phyloP scores from a whole-genome alignment of 2,797 vertebrate species.

The Gastrophryne carolinensis region DNA sequence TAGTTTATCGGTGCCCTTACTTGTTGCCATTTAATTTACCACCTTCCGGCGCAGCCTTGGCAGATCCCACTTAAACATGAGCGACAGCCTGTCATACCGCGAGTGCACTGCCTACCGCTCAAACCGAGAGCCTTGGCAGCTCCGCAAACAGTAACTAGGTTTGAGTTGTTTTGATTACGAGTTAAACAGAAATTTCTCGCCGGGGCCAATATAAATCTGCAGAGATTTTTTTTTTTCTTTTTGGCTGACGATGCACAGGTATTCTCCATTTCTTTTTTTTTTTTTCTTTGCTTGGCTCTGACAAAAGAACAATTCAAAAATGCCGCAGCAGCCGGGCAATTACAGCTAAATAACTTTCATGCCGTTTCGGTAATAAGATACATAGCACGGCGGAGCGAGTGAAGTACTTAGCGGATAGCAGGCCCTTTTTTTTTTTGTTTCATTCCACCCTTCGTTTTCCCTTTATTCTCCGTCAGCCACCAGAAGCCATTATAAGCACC shows the following conservation, averaged over 20 bases:
- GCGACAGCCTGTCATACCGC: constrained; percentile 77
- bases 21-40: constrained; percentile 75
- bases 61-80: constrained; percentile 76
- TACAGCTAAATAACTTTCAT: constrained; percentile 47
- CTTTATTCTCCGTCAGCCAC: constrained; percentile 20
- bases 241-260: constrained; percentile 39
- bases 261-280: constrained; percentile 43
- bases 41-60: constrained; percentile 74
- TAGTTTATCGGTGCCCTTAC: constrained; percentile 63
- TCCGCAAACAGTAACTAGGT: constrained; percentile 80
- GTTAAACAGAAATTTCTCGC: constrained; percentile 80
- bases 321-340: constrained; percentile 36
- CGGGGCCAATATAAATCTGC: constrained; percentile 70
- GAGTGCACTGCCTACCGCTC: constrained; percentile 76
- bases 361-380: constrained; percentile 46
- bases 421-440: constrained; percentile 17
- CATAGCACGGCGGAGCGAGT: constrained; percentile 22
- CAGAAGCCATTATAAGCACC: constrained; percentile 31
- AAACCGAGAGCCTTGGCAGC: constrained; percentile 79
- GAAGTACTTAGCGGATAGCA: constrained; percentile 45
- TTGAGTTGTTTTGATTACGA: constrained; percentile 85
- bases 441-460: constrained; percentile 23
- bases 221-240: no score
- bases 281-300: constrained; percentile 39
- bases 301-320: constrained; percentile 23